Percentiles rank a stretch among this genome's conserved stretches.
Evolutionary conservation across 2,113 vertebrate species (phyloP).

Genomic region (Caloenas nicobarica): DNA sequence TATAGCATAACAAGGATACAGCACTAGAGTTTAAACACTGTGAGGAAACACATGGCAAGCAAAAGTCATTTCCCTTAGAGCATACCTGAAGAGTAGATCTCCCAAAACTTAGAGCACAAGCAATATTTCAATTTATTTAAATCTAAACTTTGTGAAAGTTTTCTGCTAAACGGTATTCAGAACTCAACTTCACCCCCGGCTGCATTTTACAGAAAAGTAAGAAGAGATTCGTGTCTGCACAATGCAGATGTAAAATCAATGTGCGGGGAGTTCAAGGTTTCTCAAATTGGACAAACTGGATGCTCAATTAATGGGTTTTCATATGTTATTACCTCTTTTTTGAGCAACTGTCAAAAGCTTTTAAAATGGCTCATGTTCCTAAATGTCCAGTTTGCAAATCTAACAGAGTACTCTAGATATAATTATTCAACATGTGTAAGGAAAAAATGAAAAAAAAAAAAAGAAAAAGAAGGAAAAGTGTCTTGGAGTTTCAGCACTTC

Average conservation of each 20-base stretch:
- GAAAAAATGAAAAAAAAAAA: background rate
- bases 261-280: background rate
- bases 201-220: background rate
- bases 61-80: background rate
- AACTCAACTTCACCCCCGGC: background rate
- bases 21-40: background rate
- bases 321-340: background rate
- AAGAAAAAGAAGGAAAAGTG: background rate
- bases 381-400: background rate
- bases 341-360: background rate
- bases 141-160: background rate
- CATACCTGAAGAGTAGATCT: background rate
- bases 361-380: background rate
- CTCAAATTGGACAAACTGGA: background rate
- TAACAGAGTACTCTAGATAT: background rate
- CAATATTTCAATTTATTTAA: background rate
- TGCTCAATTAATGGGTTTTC: background rate
- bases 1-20: background rate
- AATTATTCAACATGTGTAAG: background rate
- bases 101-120: background rate
- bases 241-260: background rate
- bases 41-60: background rate
- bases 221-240: background rate
- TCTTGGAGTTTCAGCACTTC: background rate
- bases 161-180: background rate